Evolutionary conservation across 1,140 invertebrate species (phyloP).

Genomic region (Dendrolimus punctatus): DNA sequence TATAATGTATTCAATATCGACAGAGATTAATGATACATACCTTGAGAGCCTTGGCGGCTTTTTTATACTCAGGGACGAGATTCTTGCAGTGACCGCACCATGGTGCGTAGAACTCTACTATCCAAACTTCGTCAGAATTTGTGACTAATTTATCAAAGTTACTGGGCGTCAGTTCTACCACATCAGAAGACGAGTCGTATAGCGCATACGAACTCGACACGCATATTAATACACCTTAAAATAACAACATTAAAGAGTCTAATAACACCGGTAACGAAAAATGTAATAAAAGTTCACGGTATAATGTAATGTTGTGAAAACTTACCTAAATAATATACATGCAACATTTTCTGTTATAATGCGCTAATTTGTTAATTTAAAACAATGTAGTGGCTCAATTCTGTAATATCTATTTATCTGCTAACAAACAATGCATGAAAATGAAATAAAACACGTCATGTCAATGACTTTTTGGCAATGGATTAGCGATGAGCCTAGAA

Average conservation of each 20-base stretch:
- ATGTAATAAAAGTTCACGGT: slow-evolving; percentile 30
- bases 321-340: slow-evolving; percentile 46
- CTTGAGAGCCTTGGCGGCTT: slow-evolving; percentile 90
- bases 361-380: slow-evolving; percentile 14
- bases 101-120: slow-evolving; percentile 96
- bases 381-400: too few species aligned
- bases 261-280: slow-evolving; percentile 10
- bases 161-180: slow-evolving; percentile 90
- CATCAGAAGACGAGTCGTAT: slow-evolving; percentile 87
- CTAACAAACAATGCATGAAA: slow-evolving; percentile 20
- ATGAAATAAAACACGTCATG: slow-evolving; percentile 54
- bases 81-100: slow-evolving; percentile 93
- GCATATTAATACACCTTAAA: slow-evolving; percentile 53
- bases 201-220: slow-evolving; percentile 74
- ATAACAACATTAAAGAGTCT: slow-evolving; percentile 32
- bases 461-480: slow-evolving; percentile 25
- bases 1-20: background rate
- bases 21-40: slow-evolving; percentile 50
- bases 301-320: slow-evolving; percentile 42
- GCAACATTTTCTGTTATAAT: slow-evolving; percentile 42
- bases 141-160: slow-evolving; percentile 94
- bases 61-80: slow-evolving; percentile 90
- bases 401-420: slow-evolving; percentile 6
- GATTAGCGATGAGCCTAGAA: slow-evolving; percentile 20
- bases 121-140: slow-evolving; percentile 89